Conservation (phyloP, 1,140 invertebrate genomes). For the Agraylea sexmaculata region DNA sequence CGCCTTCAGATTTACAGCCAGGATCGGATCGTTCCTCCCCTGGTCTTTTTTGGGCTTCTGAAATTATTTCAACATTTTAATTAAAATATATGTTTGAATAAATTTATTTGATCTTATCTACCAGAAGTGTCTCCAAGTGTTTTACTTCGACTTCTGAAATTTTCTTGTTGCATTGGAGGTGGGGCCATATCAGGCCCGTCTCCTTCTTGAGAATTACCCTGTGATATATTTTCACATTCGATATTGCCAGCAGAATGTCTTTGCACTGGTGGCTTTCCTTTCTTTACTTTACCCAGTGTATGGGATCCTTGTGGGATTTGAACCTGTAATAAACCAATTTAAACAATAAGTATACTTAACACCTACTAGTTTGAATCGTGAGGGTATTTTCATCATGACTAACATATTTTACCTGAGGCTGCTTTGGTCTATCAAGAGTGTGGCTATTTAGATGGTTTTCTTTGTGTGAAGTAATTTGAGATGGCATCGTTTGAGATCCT, state of each 20-base stretch:
- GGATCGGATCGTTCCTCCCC: slow-evolving; percentile 50
- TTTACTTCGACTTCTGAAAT: slow-evolving; percentile 76
- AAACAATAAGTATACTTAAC: neutral
- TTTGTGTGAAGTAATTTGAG: slow-evolving; percentile 10
- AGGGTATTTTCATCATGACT: neutral
- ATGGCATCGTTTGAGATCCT: slow-evolving; percentile 26
- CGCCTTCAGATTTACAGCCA: slow-evolving; percentile 75
- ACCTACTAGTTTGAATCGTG: neutral
- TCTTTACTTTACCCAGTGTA: slow-evolving; percentile 60
- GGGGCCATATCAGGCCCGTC: slow-evolving; percentile 37
- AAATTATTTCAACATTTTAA: neutral
- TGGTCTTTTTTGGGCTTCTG: neutral
- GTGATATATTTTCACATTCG: slow-evolving; percentile 64
- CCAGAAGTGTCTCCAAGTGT: slow-evolving; percentile 74
- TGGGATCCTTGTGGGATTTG: slow-evolving; percentile 54
- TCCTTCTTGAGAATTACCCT: slow-evolving; percentile 43
- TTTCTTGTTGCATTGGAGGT: slow-evolving; percentile 33
- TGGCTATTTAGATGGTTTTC: slow-evolving; percentile 34
- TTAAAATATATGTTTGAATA: slow-evolving; percentile 1
- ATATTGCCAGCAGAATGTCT: slow-evolving; percentile 81
- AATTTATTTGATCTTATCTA: slow-evolving; percentile 28
- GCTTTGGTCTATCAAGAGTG: slow-evolving; percentile 48
- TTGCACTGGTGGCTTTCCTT: slow-evolving; percentile 55
- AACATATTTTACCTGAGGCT: slow-evolving; percentile 30
- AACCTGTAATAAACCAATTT: slow-evolving; percentile 29